Conservation (phyloP, 2,888 invertebrate species). For the Opisthograptis luteolata region DNA sequence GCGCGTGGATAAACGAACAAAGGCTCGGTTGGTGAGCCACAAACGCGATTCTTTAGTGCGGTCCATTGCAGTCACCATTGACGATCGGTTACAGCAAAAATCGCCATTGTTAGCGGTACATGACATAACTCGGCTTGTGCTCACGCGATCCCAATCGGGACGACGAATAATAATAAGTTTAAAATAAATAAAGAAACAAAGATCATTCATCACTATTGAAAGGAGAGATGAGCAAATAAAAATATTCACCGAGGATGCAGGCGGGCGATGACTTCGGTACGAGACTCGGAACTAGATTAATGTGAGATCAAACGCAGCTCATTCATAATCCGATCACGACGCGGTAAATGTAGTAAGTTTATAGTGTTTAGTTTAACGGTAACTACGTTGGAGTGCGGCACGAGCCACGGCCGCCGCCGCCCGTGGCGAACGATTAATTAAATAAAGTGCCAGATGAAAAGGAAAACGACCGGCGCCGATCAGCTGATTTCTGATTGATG, state of each 20-base stretch:
- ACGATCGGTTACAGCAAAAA: conserved; percentile 62
- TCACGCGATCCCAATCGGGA: conserved; percentile 50
- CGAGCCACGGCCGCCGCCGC: conserved; percentile 54
- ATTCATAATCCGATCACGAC: conserved; percentile 68
- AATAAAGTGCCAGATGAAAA: conserved; percentile 76
- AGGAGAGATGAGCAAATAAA: conserved; percentile 45
- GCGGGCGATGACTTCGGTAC: conserved; percentile 39
- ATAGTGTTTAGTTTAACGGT: conserved; percentile 57
- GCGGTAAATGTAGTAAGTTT: conserved; percentile 52
- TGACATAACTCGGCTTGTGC: conserved; percentile 65
- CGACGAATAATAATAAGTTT: conserved; percentile 40
- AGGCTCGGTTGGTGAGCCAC: conserved; percentile 53
- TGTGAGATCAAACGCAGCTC: conserved; percentile 57
- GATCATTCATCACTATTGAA: conserved; percentile 48
- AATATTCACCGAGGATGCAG: conserved; percentile 37
- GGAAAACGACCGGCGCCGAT: conserved; percentile 68
- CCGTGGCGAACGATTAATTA: conserved; percentile 75
- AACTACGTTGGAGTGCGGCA: conserved; percentile 39
- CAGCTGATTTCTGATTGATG: conserved; percentile 80
- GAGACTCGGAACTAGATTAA: conserved; percentile 52
- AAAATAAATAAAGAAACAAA: conserved; percentile 56
- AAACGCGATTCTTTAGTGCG: conserved; percentile 63
- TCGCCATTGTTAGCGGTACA: conserved; percentile 61
- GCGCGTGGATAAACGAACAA: conserved; percentile 61
- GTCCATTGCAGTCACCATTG: conserved; percentile 65